These are phyloP conservation scores for Ochropleura leucogaster DNA, from an alignment of 2,888 invertebrate species.

Conservation along the genomic window DNA sequence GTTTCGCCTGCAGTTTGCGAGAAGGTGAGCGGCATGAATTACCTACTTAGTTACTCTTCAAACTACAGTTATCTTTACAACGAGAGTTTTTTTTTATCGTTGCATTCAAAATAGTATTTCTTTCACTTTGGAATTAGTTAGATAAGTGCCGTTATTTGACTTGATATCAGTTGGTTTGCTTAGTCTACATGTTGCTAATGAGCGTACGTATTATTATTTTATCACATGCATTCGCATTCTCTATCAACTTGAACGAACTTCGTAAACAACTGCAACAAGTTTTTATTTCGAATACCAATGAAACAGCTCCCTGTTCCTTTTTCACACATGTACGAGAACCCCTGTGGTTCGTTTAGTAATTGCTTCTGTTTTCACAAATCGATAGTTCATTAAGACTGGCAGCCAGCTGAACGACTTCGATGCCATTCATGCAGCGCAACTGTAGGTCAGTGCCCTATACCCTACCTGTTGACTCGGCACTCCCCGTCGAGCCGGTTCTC, in stretches of 20 bases:
- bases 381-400: constrained; percentile 71
- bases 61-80: constrained; percentile 78
- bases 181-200: constrained; percentile 55
- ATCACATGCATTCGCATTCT: constrained; percentile 2
- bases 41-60: constrained; percentile 81
- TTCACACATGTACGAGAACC: background rate
- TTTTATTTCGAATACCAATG: constrained; percentile 18
- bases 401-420: constrained; percentile 75
- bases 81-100: constrained; percentile 71
- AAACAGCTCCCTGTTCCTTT: background rate
- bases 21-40: constrained; percentile 87
- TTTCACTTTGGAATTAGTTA: constrained; percentile 67
- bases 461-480: constrained; percentile 86
- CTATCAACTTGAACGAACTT: constrained; percentile 12
- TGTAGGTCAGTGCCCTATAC: constrained; percentile 89
- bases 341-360: constrained; percentile 12
- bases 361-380: constrained; percentile 59
- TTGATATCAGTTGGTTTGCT: constrained; percentile 60
- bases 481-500: constrained; percentile 86
- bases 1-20: constrained; percentile 86
- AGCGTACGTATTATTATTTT: constrained; percentile 37
- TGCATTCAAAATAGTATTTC: constrained; percentile 71
- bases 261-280: constrained; percentile 46
- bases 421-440: constrained; percentile 84
- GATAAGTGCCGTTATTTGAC: constrained; percentile 64